Conservation (phyloP, 30 jellyfish, hydroid and myxozoan species). For the Pseudorhiza aurosa region DNA sequence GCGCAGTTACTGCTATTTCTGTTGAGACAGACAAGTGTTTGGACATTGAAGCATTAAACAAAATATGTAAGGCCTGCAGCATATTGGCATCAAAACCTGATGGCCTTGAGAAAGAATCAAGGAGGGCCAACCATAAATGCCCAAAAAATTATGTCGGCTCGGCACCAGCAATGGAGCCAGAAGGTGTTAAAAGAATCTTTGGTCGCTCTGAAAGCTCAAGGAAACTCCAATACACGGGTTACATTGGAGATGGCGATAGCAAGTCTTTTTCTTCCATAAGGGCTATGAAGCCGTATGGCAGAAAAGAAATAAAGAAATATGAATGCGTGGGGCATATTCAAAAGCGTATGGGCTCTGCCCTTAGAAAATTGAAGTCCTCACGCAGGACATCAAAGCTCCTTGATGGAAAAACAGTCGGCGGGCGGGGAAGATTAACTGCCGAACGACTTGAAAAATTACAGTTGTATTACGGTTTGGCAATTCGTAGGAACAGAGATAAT, state of each 20-base stretch:
- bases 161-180: constrained; percentile 61
- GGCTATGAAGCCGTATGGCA: constrained; percentile 6
- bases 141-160: constrained; percentile 28
- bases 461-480: constrained; percentile 23
- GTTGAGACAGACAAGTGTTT: constrained; percentile 20
- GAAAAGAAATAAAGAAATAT: constrained; percentile 6
- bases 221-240: constrained; percentile 34
- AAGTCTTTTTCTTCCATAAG: constrained; percentile 9
- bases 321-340: constrained; percentile 42
- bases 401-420: constrained; percentile 57
- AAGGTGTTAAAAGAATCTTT: constrained; percentile 32
- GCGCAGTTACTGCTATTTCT: constrained; percentile 54
- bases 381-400: neutral
- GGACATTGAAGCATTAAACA: constrained; percentile 27
- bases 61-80: constrained; percentile 1
- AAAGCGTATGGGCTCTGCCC: constrained; percentile 45
- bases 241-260: constrained; percentile 26
- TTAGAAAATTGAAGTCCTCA: constrained; percentile 16
- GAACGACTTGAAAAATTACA: constrained; percentile 33
- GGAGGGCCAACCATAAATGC: constrained; percentile 41
- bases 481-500: constrained; percentile 19
- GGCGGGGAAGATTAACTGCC: constrained; percentile 30
- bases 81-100: constrained; percentile 5
- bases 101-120: constrained; percentile 8
- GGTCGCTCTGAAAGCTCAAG: constrained; percentile 1